These are phyloP conservation scores for Drosophila baimaii DNA, from an alignment of 1,140 invertebrate species.

Conservation along the genomic window DNA sequence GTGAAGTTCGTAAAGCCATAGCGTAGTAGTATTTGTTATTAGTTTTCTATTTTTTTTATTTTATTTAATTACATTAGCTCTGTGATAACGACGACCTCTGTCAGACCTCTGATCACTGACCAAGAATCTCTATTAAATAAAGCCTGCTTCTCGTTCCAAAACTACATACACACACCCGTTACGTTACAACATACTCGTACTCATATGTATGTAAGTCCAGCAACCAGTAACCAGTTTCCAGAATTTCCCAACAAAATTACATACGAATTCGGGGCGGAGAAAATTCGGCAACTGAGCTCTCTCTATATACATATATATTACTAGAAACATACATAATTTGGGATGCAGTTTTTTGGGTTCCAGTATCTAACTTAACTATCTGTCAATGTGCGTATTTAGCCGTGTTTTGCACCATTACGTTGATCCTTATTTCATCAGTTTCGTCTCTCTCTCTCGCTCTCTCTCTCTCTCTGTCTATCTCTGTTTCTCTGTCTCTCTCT, in stretches of 20 bases:
- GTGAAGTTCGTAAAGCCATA: constrained; percentile 40
- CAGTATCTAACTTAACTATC: constrained; percentile 38
- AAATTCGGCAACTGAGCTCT: constrained; percentile 26
- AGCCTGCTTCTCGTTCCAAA: constrained; percentile 45
- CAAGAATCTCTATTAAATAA: constrained; percentile 69
- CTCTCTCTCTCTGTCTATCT: background rate
- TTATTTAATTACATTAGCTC: background rate
- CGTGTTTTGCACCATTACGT: constrained; percentile 40
- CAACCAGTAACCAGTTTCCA: constrained; percentile 23
- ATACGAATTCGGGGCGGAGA: constrained; percentile 12
- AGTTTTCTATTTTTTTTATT: background rate
- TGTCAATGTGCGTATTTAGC: constrained; percentile 43
- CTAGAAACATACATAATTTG: constrained; percentile 39
- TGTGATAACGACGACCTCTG: constrained; percentile 24
- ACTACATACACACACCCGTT: constrained; percentile 22
- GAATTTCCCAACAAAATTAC: background rate
- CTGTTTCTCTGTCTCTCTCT: background rate
- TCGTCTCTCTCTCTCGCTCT: constrained; percentile 8
- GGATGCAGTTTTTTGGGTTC: constrained; percentile 43
- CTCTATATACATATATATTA: background rate
- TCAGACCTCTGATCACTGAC: constrained; percentile 54
- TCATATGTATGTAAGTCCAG: constrained; percentile 19
- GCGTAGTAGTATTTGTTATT: background rate
- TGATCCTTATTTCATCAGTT: constrained; percentile 29
- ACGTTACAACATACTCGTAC: constrained; percentile 8